Evolutionary conservation across 2,888 invertebrate genomes (phyloP).

Genomic region (Drosophila putrida): DNA sequence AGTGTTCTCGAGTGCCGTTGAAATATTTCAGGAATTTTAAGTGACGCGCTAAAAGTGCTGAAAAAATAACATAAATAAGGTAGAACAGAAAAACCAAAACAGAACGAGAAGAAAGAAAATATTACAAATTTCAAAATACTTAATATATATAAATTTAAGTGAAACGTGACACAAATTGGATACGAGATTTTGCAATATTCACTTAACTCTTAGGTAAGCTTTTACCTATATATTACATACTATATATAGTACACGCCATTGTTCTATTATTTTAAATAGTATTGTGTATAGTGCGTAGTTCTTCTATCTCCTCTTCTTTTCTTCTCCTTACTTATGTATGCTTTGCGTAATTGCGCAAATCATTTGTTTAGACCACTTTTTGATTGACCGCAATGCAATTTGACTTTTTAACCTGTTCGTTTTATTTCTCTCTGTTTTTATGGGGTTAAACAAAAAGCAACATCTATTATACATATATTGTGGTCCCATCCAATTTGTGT

Average conservation of each 20-base stretch:
- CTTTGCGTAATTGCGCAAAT: conserved; percentile 71
- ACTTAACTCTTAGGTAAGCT: conserved; percentile 50
- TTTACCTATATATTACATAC: conserved; percentile 1
- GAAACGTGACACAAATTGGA: conserved; percentile 42
- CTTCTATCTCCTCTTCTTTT: background rate
- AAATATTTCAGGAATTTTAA: conserved; percentile 72
- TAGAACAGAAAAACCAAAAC: conserved; percentile 11
- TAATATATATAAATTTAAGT: conserved; percentile 32
- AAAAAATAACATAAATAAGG: conserved; percentile 39
- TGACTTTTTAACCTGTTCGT: conserved; percentile 68
- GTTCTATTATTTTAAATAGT: conserved; percentile 18
- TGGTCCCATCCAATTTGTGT: conserved; percentile 49
- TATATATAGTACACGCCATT: conserved; percentile 16
- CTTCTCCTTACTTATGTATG: conserved; percentile 16
- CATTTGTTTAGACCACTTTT: conserved; percentile 76
- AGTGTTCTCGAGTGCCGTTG: conserved; percentile 42
- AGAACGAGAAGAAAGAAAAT: conserved; percentile 27
- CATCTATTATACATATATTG: conserved; percentile 41
- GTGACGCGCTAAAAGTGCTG: conserved; percentile 57
- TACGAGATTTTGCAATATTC: conserved; percentile 45
- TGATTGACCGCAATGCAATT: conserved; percentile 70
- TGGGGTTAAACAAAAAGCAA: conserved; percentile 52
- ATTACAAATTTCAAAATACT: conserved; percentile 34
- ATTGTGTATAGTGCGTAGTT: conserved; percentile 16
- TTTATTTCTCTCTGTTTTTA: conserved; percentile 11